Base-by-base conservation (phyloP, 2,888 invertebrate species). In the Cantharis lateralis region DNA sequence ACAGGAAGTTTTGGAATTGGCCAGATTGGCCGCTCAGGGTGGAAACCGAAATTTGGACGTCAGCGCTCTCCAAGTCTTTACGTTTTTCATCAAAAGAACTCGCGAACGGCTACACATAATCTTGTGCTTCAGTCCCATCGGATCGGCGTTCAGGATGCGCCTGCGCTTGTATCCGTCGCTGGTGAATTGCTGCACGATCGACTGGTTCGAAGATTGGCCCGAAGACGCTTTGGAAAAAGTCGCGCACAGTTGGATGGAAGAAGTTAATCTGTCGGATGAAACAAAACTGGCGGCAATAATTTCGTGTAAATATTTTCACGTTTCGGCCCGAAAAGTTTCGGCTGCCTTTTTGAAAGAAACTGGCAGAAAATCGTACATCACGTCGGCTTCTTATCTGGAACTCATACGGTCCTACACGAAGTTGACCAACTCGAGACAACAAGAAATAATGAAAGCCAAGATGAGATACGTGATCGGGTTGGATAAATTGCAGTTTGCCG, bases 121-220 rank as follows among this genome's bases (percentile, higher is more conserved):
- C 82, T 89, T 97, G 70, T 95, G 96, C 83, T 95, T 96, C 86
- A 96, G 95, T 86, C 96, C 97, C 0, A 94, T 96, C 69, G 96
- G 96, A 3, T 93, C 94, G 82, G 91, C 95, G 0, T 96, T 96
- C 87, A 90, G 95, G 79, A 92, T 91, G 79, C 90, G 95, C 80
- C 87, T 96, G 15, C 89, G 95, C 72, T 90, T 95, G 81, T 96
- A 94, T 88, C 96, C 96, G 0, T 94, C 96, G 10, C 89, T 97
- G 66, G 94, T 96, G 62, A 96, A 95, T 87, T 96, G 96, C 86
- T 96, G 96, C 86, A 96, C 95, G 4, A 95, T 96, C 75, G 95
- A 96, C 85, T 96, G 96, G 96, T 96, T 95, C 87, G 93, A 95
- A 86, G 92, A 93, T 75, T 96, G 96, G 96, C 96, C 96, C 5